Evolutionary conservation across 1,140 invertebrate genomes (phyloP).

Genomic region (fruit fly (Drosophila melanogaster)): DNA sequence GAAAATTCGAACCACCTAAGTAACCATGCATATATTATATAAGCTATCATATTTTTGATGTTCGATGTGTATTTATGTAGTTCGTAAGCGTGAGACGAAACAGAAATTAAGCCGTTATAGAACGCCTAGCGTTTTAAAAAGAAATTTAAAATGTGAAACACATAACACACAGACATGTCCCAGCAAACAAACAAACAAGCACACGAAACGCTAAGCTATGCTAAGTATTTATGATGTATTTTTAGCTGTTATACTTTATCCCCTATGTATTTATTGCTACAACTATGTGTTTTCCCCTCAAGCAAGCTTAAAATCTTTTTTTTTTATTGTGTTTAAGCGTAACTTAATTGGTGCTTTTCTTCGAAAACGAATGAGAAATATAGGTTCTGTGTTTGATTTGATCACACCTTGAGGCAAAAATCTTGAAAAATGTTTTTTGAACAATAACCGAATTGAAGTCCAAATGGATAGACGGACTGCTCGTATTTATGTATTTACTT

Average conservation of each 20-base stretch:
- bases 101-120: constrained; percentile 64
- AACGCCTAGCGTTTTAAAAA: constrained; percentile 81
- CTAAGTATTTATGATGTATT: constrained; percentile 63
- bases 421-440: no score
- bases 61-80: constrained; percentile 82
- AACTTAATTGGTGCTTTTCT: constrained; percentile 77
- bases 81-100: constrained; percentile 64
- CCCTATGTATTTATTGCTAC: constrained; percentile 58
- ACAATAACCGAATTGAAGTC: constrained; percentile 5
- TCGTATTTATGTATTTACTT: constrained; percentile 48
- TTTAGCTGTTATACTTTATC: constrained; percentile 55
- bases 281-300: constrained; percentile 39
- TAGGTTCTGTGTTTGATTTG: constrained; percentile 13
- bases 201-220: constrained; percentile 39
- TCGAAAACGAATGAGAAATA: constrained; percentile 41
- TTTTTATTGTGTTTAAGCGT: constrained; percentile 67
- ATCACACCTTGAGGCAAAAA: background rate
- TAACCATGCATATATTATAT: constrained; percentile 29
- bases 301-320: constrained; percentile 8
- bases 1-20: constrained; percentile 2
- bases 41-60: constrained; percentile 74
- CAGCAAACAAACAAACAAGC: constrained; percentile 21
- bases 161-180: constrained; percentile 19
- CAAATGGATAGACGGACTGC: constrained; percentile 9
- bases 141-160: constrained; percentile 34